Evolutionary conservation across 1,140 invertebrate genomes (phyloP), one percentile per base, ranked within the genome.

Genomic region (Daktulosphaira vitifoliae): DNA sequence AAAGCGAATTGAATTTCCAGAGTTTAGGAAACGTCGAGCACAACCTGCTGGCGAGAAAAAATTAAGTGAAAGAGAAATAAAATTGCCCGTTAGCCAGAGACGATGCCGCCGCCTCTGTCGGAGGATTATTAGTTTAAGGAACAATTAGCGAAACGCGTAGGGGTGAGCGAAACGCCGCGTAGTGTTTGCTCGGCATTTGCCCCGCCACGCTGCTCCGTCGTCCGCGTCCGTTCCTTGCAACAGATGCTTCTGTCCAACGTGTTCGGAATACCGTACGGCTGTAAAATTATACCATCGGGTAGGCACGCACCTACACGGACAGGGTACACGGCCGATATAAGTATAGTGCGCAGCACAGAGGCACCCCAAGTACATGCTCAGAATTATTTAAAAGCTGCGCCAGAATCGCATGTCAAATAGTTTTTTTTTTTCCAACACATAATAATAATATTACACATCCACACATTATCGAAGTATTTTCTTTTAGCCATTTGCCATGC

Each of bases 171-270:
- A 6, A 11, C 29, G 5, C 5, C 5, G 29, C 29, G 29, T 5
- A 11, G 5, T 33, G 29, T 33, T 11, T 5, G 5, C 29, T 5
- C 5, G 5, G 29, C 11, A 11, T 33, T 33, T 33, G 29, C 29
- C 29, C 29, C 29, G 5, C 29, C 29, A 33, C 29, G 5, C 29
- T 15, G 15, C 39, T 9, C 16, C 22, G 13, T 33, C 29, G 29
- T 11, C 42, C 38, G 15, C 11, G n/a, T 53, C 38, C 54, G 13
- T 23, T 20, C 38, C 18, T 29, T 9, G 54, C 54, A 59, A 59
- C 54, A 59, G 54, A 59, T 59, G 54, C 54, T 59, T 16, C 25
- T 59, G 54, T 22, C 44, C 54, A 46, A 59, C 54, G 54, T 59
- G 54, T 59, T 46, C 16, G 2, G 54, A 59, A 59, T 59, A 59